These are phyloP conservation scores for Lepidocolaptes lacrymiger DNA, from an alignment of 2,797 vertebrate species.

Conservation along the genomic window DNA sequence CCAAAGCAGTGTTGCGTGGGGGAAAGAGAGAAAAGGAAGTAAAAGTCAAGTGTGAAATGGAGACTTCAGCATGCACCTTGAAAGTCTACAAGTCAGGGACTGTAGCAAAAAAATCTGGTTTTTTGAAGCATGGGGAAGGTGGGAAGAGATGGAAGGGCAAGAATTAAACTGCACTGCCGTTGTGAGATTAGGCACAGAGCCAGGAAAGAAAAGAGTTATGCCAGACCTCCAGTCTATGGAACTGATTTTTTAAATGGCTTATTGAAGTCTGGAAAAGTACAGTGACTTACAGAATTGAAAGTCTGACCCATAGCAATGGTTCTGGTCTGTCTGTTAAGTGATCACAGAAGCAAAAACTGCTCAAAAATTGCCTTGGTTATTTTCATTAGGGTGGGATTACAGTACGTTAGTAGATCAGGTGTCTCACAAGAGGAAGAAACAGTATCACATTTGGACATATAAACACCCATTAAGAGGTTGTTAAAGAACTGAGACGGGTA, in stretches of 20 bases:
- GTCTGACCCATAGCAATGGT: not conserved
- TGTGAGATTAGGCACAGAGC: not conserved
- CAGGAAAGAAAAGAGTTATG: not conserved
- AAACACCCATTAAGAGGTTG: not conserved
- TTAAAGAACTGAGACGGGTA: not conserved
- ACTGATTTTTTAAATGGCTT: not conserved
- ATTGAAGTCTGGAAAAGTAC: not conserved
- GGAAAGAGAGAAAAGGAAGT: not conserved
- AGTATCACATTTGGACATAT: not conserved
- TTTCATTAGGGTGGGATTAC: not conserved
- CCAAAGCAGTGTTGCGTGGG: not conserved
- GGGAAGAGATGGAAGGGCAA: not conserved
- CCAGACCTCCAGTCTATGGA: not conserved
- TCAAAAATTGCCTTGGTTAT: not conserved
- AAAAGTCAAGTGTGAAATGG: not conserved
- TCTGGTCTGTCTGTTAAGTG: not conserved
- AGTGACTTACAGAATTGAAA: not conserved
- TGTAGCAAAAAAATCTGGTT: not conserved
- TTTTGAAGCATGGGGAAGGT: not conserved
- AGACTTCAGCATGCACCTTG: not conserved
- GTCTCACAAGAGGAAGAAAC: not conserved
- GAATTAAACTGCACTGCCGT: not conserved
- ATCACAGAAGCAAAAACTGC: not conserved
- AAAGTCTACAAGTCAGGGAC: not conserved
- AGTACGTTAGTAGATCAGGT: not conserved